Evolutionary conservation across 2,888 invertebrate species (phyloP).

Genomic region (Nemapogon koenigi): DNA sequence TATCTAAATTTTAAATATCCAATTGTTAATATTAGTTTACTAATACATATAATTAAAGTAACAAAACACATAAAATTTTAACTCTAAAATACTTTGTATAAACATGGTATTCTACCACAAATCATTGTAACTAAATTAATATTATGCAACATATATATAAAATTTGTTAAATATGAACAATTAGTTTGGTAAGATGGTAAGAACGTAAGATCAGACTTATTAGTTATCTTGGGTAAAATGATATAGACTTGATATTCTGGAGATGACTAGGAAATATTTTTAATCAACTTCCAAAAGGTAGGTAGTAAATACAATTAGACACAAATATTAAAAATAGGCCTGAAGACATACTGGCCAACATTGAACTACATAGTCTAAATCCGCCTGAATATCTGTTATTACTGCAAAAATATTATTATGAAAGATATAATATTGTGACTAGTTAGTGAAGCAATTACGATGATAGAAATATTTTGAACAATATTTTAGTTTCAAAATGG

Average conservation of each 20-base stretch:
- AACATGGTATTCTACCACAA: background rate
- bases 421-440: too few species aligned
- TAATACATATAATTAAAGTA: too few species aligned
- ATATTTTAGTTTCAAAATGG: too few species aligned
- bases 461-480: too few species aligned
- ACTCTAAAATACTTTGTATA: background rate
- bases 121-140: background rate
- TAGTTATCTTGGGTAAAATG: conserved; percentile 2
- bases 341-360: background rate
- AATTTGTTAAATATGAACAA: conserved; percentile 60
- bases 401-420: too few species aligned
- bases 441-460: too few species aligned
- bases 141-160: conserved; percentile 25
- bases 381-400: background rate
- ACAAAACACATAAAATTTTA: too few species aligned
- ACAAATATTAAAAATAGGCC: background rate
- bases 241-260: conserved; percentile 13
- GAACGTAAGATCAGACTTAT: conserved; percentile 7
- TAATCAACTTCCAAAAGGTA: conserved; percentile 9
- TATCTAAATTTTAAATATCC: too few species aligned
- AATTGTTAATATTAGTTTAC: too few species aligned
- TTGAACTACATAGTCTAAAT: background rate
- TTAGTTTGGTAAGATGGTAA: conserved; percentile 44
- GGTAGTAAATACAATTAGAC: too few species aligned
- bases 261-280: conserved; percentile 30